These are phyloP conservation scores for Ptiloglossa arizonensis DNA, from an alignment of 1,140 invertebrate species.

Conservation along the genomic window DNA sequence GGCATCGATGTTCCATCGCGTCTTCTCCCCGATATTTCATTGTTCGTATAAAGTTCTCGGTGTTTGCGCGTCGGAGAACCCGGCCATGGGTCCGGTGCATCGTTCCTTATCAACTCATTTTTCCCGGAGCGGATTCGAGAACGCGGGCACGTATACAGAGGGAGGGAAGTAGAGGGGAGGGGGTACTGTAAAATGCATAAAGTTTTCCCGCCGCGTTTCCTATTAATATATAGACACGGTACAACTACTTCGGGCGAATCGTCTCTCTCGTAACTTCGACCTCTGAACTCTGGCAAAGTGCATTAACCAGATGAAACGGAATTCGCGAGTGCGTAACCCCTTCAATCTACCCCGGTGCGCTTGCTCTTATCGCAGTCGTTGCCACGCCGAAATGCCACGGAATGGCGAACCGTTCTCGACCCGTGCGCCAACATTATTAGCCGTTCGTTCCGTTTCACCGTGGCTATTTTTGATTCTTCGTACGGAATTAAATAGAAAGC, in stretches of 20 bases:
- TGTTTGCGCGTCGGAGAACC: not conserved
- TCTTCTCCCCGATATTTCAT: constrained; percentile 6
- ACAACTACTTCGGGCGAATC: constrained; percentile 50
- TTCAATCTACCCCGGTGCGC: constrained; percentile 2
- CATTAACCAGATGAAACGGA: constrained; percentile 65
- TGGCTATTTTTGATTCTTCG: too few relatives aligned
- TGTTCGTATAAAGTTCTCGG: not conserved
- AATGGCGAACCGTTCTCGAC: too few relatives aligned
- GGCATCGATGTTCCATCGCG: too few relatives aligned
- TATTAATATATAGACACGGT: constrained; percentile 27
- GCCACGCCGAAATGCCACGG: not conserved
- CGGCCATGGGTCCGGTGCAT: not conserved
- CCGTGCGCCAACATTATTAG: too few relatives aligned
- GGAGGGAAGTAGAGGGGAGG: too few relatives aligned
- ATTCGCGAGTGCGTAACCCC: constrained; percentile 32
- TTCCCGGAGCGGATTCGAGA: not conserved
- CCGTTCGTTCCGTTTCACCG: too few relatives aligned
- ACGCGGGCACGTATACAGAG: not conserved
- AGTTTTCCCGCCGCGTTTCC: not conserved
- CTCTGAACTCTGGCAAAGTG: constrained; percentile 43
- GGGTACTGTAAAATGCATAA: not conserved
- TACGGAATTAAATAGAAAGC: too few relatives aligned
- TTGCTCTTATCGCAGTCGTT: not conserved
- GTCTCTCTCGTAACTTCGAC: constrained; percentile 36
- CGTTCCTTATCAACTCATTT: constrained; percentile 24